Conservation (phyloP, 2,797 vertebrate species). For the Prunella strophiata region DNA sequence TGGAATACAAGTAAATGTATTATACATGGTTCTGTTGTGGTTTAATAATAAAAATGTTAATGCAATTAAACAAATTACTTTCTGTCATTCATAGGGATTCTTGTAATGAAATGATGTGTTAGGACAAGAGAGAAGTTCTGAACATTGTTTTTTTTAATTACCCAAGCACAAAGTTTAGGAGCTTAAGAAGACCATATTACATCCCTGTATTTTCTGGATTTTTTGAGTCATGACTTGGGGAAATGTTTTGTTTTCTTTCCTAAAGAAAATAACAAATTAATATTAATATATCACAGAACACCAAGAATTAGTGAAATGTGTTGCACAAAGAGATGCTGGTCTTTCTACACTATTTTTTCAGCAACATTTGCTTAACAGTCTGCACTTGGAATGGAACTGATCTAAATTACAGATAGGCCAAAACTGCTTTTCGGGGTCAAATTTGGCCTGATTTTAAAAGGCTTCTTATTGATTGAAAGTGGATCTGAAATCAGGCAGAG, state of each 20-base stretch:
- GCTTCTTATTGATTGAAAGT: conserved; percentile 59
- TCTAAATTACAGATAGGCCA: conserved; percentile 42
- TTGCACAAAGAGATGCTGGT: neutral
- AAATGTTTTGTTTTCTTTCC: neutral
- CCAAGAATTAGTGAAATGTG: neutral
- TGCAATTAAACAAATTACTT: conserved; percentile 42
- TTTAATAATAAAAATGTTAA: conserved; percentile 45
- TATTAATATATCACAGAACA: neutral
- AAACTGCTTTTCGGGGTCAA: conserved; percentile 23
- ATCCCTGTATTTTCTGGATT: neutral
- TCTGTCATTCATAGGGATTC: neutral
- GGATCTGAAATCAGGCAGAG: conserved; percentile 40
- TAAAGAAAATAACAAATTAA: neutral
- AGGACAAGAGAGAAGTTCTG: conserved; percentile 9
- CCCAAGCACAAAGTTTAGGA: neutral
- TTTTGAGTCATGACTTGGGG: neutral
- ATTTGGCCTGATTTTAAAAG: conserved; percentile 41
- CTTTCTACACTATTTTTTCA: neutral
- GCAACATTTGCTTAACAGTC: neutral
- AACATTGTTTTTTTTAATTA: conserved; percentile 48
- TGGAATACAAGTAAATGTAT: conserved; percentile 13
- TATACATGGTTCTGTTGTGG: neutral
- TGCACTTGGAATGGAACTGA: neutral
- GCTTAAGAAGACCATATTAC: neutral
- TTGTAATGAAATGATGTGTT: conserved; percentile 10